These are phyloP conservation scores for Ariolimax columbianus DNA, from an alignment of 2,888 invertebrate genomes.

Conservation along the genomic window DNA sequence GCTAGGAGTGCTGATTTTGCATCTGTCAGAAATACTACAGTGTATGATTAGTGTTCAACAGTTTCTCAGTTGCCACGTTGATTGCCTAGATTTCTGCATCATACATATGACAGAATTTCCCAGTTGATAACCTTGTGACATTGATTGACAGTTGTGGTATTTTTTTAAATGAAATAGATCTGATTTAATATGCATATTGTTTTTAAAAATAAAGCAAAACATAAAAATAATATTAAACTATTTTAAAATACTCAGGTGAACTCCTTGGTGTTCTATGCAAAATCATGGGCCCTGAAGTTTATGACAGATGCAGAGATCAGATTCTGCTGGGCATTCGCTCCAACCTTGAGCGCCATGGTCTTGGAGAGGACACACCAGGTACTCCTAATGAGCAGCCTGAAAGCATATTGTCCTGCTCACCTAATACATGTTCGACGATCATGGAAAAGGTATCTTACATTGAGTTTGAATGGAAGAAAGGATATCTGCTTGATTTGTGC, in stretches of 20 bases:
- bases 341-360: slow-evolving; percentile 78
- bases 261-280: slow-evolving; percentile 79
- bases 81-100: too few species aligned
- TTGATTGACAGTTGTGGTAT: too few species aligned
- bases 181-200: too few species aligned
- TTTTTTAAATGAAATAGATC: too few species aligned
- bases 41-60: too few species aligned
- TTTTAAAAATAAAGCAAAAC: too few species aligned
- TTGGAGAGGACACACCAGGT: slow-evolving; percentile 57
- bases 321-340: slow-evolving; percentile 78
- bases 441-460: slow-evolving; percentile 49
- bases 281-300: slow-evolving; percentile 77
- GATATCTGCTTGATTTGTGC: not conserved
- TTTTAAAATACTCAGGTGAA: slow-evolving; percentile 75
- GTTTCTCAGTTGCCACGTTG: too few species aligned
- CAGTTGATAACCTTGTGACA: too few species aligned
- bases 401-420: slow-evolving; percentile 69
- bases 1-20: too few species aligned
- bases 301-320: slow-evolving; percentile 71
- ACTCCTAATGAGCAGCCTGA: slow-evolving; percentile 64
- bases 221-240: too few species aligned
- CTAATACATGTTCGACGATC: slow-evolving; percentile 52
- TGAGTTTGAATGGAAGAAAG: slow-evolving; percentile 11
- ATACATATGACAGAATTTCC: too few species aligned
- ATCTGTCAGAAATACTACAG: too few species aligned